Evolutionary conservation across 2,113 vertebrate species (phyloP), one percentile per base, ranked within the genome.

Genomic region (Oncorhynchus kisutch): DNA sequence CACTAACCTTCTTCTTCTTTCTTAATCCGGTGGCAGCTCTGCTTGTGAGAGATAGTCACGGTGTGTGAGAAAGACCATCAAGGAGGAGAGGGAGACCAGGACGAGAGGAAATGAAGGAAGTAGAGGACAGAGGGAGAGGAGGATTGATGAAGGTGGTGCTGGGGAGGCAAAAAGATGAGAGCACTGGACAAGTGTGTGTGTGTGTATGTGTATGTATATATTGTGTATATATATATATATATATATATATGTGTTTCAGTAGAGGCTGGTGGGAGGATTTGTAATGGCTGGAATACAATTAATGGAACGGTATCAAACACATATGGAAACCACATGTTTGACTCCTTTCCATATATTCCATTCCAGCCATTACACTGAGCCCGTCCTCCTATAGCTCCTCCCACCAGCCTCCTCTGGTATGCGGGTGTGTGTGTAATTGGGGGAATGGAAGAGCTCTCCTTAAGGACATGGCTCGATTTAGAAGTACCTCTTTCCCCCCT

Each of bases 11-110:
- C 78, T 29, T 24, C 82, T 3, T 69, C 49, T 72, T 51, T 3
- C 70, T 81, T 90, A 92, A 93, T 94, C 91, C 92, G 75, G 81
- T 77, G 69, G 83, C 29, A 39, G 81, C 85, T 91, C 90, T 94
- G 93, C 88, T 83, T 82, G 84, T 31, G 75, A 78, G 77, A 92
- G 91, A 93, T 93, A 92, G 92, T 93, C 93, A 94, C 89, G 91
- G 87, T 92, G 79, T 78, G 85, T 68, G 83, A 81, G 87, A 91
- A 91, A 92, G 89, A 90, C 86, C 88, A 89, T 94, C 90, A 93
- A 82, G 81, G 78, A 82, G 87, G 87, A 86, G 85, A 84, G 83
- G 76, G 82, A 88, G 87, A 87, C 82, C 78, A 78, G 78, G 90
- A 86, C 51, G 27, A 80, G 81, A 25, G 74, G 73, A 80, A 87